Evolutionary conservation across 1,140 invertebrate genomes (phyloP), one percentile per base, ranked within the genome.

Genomic region (Mya arenaria): DNA sequence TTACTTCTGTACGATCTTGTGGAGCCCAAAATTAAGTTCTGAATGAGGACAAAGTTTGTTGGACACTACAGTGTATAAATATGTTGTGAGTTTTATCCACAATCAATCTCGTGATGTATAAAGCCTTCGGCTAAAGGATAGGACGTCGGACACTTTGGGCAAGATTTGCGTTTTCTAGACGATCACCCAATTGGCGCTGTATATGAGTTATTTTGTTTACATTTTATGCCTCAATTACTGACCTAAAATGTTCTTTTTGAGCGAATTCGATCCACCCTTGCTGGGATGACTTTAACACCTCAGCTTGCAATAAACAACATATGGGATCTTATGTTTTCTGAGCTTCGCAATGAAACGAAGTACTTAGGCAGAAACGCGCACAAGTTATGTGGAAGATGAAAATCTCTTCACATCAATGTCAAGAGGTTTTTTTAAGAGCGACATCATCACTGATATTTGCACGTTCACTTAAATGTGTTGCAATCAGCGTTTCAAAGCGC

Each of bases 31-130:
- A 69, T 44, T 69, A 23, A 41, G 19, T 34, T 41, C 65, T 5
- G n/a, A 69, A 19, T 69, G 19, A n/a, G 41, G 25, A n/a, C 37
- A 69, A 44, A 34, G 65, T 69, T 10, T 69, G 65, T 34, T 32
- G 41, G 41, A 69, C 65, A 34, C 65, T 23, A 41, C 36, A 41
- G 10, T 69, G 65, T 28, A 69, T 25, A 19, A 23, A 41, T 44
- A 23, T 19, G n/a, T 69, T 69, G 37, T 69, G 65, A 39, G 6
- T n/a, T 69, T 69, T 48, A 48, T 69, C 65, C 19, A 48, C 41
- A 13, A 48, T 48, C 41, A 48, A 48, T 48, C 41, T 48, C 19
- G 41, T 69, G 34, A 69, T 34, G 19, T 36, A n/a, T 34, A 23
- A 10, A 37, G n/a, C 30, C 39, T 69, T 69, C 6, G 36, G 65